Conservation (phyloP, 2,113 vertebrate genomes). For the Probosciger aterrimus region DNA sequence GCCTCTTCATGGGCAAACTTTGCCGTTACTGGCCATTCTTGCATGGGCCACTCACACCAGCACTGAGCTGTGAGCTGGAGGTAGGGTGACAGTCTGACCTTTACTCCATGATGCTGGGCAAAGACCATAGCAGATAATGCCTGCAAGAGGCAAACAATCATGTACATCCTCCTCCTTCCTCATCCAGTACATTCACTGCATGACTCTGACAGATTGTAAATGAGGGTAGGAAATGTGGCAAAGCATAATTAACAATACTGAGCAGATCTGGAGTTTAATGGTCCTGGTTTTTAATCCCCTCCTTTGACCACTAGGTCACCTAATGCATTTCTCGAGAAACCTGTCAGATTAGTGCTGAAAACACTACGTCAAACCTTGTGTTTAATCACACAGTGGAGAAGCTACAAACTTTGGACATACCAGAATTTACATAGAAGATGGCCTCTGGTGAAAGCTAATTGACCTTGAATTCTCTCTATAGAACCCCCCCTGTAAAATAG, state of each 20-base stretch:
- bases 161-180: background rate
- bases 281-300: background rate
- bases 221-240: background rate
- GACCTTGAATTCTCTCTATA: background rate
- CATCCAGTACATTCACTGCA: background rate
- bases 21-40: background rate
- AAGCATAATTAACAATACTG: background rate
- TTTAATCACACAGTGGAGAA: background rate
- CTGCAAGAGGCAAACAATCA: background rate
- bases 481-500: background rate
- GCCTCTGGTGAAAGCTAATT: background rate
- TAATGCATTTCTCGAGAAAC: background rate
- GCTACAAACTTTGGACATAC: background rate
- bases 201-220: background rate
- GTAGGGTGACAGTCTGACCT: background rate
- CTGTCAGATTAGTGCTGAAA: background rate
- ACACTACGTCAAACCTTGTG: background rate
- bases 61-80: background rate
- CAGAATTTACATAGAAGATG: background rate
- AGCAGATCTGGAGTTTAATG: background rate
- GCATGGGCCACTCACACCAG: background rate
- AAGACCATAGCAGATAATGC: background rate
- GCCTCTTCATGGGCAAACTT: background rate
- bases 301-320: background rate
- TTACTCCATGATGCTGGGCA: accelerated